phyloP scores from a whole-genome alignment of 30 jellyfish, hydroid and myxozoan genomes.

The Mastigias papua region DNA sequence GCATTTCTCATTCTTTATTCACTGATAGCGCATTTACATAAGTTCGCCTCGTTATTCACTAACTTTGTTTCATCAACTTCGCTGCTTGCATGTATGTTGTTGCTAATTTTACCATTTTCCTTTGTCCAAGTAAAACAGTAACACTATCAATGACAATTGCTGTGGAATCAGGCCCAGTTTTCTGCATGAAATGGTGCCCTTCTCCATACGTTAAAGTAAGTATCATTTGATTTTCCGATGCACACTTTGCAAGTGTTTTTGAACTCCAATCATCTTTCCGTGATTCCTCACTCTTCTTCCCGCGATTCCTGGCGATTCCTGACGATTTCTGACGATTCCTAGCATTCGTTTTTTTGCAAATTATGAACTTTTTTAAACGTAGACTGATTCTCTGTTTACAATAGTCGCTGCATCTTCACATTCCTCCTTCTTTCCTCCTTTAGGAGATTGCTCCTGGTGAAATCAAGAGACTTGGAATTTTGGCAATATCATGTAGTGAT shows the following conservation, averaged over 20 bases:
- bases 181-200: constrained; percentile 19
- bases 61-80: too few relatives aligned
- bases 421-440: not conserved
- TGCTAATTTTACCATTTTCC: not conserved
- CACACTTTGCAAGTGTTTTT: not conserved
- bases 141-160: not conserved
- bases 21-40: too few relatives aligned
- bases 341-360: too few relatives aligned
- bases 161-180: not conserved
- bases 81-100: not conserved
- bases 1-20: not conserved
- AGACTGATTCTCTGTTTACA: not conserved
- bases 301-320: too few relatives aligned
- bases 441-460: not conserved
- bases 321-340: too few relatives aligned
- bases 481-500: not conserved
- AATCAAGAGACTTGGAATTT: not conserved
- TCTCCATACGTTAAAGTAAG: not conserved
- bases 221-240: not conserved
- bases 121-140: not conserved
- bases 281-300: too few relatives aligned
- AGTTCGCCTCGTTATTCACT: too few relatives aligned
- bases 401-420: too few relatives aligned
- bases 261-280: too few relatives aligned
- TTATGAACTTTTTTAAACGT: not conserved